phyloP scores from a whole-genome alignment of 2,113 vertebrate genomes.

The Spea multiplicata region DNA sequence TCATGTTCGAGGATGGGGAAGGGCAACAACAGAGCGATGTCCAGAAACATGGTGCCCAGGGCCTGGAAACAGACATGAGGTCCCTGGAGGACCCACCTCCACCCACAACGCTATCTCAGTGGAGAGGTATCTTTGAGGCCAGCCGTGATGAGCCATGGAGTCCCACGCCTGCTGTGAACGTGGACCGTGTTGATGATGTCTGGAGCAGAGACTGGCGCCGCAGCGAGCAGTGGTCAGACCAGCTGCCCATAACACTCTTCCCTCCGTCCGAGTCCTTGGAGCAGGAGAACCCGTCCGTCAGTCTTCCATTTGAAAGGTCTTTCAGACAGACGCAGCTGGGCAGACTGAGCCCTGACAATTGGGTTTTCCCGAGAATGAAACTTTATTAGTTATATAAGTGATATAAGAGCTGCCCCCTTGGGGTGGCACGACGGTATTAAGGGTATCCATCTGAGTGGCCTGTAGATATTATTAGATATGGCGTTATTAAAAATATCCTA shows the following conservation, averaged over 20 bases:
- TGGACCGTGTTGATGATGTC: neutral
- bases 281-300: slow-evolving; percentile 38
- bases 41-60: neutral
- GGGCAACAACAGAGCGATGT: neutral
- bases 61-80: neutral
- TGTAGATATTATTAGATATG: no score
- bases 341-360: slow-evolving; percentile 63
- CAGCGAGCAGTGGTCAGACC: neutral
- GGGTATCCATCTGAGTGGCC: no score
- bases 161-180: neutral
- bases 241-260: slow-evolving; percentile 55
- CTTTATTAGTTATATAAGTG: slow-evolving; percentile 59
- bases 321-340: slow-evolving; percentile 42
- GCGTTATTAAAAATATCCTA: no score
- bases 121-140: neutral
- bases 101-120: neutral
- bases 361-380: slow-evolving; percentile 78
- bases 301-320: slow-evolving; percentile 44
- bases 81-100: neutral
- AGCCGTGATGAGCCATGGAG: neutral
- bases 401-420: no score
- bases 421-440: no score
- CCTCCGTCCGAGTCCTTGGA: slow-evolving; percentile 61
- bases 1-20: neutral
- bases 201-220: neutral